A percentile compares a stretch with the other conserved stretches of the same genome.
Evolutionary conservation across 2,797 vertebrate species (phyloP).

Genomic region (Siniperca undulata): DNA sequence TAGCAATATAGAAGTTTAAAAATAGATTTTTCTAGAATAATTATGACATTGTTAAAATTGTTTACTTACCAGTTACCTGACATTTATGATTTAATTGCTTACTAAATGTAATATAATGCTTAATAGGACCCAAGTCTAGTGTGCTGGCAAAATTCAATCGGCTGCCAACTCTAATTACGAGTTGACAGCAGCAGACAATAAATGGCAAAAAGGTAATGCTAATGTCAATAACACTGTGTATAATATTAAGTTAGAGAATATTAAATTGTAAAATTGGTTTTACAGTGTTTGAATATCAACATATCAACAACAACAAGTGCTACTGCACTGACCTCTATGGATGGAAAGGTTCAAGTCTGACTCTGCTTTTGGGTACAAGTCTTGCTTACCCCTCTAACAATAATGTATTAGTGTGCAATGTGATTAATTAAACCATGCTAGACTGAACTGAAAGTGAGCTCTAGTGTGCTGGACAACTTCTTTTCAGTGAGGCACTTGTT

Average conservation of each 20-base stretch:
- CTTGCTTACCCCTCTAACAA: constrained; percentile 2
- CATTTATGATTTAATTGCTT: not conserved
- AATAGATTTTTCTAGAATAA: not conserved
- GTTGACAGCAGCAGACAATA: too few relatives aligned
- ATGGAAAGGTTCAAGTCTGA: not conserved
- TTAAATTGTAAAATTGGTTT: not conserved
- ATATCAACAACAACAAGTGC: not conserved
- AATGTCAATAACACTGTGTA: not conserved
- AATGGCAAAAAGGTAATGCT: not conserved
- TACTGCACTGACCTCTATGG: not conserved
- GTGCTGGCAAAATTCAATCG: not conserved
- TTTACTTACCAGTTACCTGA: not conserved
- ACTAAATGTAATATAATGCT: not conserved
- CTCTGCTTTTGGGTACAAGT: not conserved
- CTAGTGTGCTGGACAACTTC: not conserved
- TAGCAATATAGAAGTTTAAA: not conserved
- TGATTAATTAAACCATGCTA: not conserved
- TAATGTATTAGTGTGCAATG: constrained; percentile 1
- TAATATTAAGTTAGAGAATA: not conserved
- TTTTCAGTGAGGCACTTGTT: constrained; percentile 3
- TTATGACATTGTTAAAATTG: not conserved
- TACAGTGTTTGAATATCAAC: not conserved
- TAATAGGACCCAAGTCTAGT: not conserved
- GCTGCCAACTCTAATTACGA: not conserved
- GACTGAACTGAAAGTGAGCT: not conserved